Evolutionary conservation across 2,113 vertebrate species (phyloP).

Genomic region (Platichthys flesus): DNA sequence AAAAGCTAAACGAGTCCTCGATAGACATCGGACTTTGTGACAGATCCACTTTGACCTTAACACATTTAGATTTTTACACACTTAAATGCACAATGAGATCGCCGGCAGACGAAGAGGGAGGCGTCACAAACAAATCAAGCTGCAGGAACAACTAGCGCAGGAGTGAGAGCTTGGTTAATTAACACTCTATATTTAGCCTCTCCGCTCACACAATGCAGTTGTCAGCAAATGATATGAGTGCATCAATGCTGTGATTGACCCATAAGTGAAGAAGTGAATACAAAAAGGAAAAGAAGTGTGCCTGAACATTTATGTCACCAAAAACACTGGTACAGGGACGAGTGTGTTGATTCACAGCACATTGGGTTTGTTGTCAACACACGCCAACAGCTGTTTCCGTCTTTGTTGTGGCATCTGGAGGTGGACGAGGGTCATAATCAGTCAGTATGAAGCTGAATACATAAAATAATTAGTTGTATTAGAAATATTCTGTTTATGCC

Average conservation of each 20-base stretch:
- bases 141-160: slow-evolving; percentile 41
- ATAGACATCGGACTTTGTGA: neutral
- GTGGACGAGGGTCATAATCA: neutral
- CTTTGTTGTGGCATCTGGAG: slow-evolving; percentile 35
- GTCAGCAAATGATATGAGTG: slow-evolving; percentile 50
- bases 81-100: slow-evolving; percentile 3
- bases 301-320: neutral
- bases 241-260: slow-evolving; percentile 47
- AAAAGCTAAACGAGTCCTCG: neutral
- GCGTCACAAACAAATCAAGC: slow-evolving; percentile 48
- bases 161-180: slow-evolving; percentile 62
- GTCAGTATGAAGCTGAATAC: too few species aligned
- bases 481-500: too few species aligned
- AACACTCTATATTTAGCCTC: slow-evolving; percentile 67
- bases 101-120: neutral
- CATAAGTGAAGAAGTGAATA: neutral
- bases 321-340: neutral
- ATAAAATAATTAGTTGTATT: too few species aligned
- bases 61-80: neutral
- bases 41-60: neutral
- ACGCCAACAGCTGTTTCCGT: slow-evolving; percentile 8
- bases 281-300: neutral
- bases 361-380: neutral
- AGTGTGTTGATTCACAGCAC: neutral
- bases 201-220: slow-evolving; percentile 48